These are phyloP conservation scores for Orgyia antiqua DNA, from an alignment of 2,888 invertebrate genomes.

Conservation along the genomic window DNA sequence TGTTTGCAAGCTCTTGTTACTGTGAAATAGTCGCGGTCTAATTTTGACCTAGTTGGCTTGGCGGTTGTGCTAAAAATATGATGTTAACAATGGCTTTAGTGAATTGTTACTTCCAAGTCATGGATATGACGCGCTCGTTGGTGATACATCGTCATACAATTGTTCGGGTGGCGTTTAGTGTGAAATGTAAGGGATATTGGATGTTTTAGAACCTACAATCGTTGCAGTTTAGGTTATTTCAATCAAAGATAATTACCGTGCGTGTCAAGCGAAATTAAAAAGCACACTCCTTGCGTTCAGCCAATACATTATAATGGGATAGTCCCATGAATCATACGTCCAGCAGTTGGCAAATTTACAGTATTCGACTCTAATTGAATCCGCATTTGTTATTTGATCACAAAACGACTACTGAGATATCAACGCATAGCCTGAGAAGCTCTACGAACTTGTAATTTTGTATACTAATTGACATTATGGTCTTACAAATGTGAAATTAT, in stretches of 20 bases:
- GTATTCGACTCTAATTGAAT: slow-evolving; percentile 4
- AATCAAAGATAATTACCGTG: too few relatives aligned
- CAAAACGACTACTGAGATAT: too few relatives aligned
- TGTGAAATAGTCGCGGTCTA: slow-evolving; percentile 10
- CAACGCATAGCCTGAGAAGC: too few relatives aligned
- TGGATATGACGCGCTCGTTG: slow-evolving; percentile 2
- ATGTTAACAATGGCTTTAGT: slow-evolving; percentile 18
- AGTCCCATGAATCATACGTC: slow-evolving; percentile 20
- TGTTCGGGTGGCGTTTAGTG: too few relatives aligned
- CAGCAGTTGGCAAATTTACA: slow-evolving; percentile 20
- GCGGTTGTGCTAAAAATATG: slow-evolving; percentile 33
- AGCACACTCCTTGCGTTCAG: slow-evolving; percentile 1
- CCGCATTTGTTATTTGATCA: too few relatives aligned
- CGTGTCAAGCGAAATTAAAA: slow-evolving; percentile 3
- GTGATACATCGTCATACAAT: slow-evolving; percentile 13
- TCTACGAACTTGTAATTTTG: too few relatives aligned
- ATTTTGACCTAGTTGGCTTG: slow-evolving; percentile 39
- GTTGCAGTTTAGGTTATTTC: too few relatives aligned
- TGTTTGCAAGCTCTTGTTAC: slow-evolving; percentile 10
- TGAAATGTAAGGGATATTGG: too few relatives aligned
- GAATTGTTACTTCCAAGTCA: slow-evolving; percentile 16
- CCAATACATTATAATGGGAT: slow-evolving; percentile 12
- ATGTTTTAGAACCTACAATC: too few relatives aligned
- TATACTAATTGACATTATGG: too few relatives aligned
- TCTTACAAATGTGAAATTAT: too few relatives aligned